A percentile compares a stretch with the other conserved stretches of the same genome.
Conservation (phyloP, 2,797 vertebrate genomes). For the Hoplostethus mediterraneus region DNA sequence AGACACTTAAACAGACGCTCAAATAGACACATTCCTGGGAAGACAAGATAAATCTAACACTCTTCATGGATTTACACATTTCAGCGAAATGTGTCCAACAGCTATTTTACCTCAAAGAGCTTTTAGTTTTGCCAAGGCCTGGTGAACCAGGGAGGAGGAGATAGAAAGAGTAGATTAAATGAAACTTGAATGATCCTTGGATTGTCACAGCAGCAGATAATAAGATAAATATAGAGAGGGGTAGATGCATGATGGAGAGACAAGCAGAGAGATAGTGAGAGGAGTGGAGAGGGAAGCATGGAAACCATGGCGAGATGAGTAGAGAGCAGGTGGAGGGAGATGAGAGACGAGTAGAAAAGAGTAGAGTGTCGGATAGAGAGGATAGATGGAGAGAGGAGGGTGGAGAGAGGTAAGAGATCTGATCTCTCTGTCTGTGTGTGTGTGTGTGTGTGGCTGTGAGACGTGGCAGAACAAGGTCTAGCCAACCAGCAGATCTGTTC, state of each 20-base stretch:
- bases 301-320: background rate
- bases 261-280: background rate
- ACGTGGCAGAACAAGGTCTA: constrained; percentile 90
- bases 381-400: constrained; percentile 24
- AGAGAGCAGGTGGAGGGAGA: constrained; percentile 8
- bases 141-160: background rate
- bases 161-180: background rate
- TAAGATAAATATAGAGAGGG: background rate
- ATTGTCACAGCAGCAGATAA: background rate
- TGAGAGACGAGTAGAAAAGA: background rate
- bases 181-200: too few species aligned
- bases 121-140: too few species aligned
- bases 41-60: constrained; percentile 24
- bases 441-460: constrained; percentile 72
- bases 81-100: constrained; percentile 6
- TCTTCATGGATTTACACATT: constrained; percentile 23
- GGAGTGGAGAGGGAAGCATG: background rate
- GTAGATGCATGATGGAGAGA: background rate
- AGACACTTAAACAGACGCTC: constrained; percentile 20
- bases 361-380: constrained; percentile 11
- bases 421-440: constrained; percentile 27
- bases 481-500: constrained; percentile 92
- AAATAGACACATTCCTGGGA: background rate
- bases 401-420: constrained; percentile 50
- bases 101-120: background rate